A percentile compares a stretch with the other conserved stretches of the same genome.
phyloP scores from a whole-genome alignment of 2,888 invertebrate genomes.

The Panopea generosa region DNA sequence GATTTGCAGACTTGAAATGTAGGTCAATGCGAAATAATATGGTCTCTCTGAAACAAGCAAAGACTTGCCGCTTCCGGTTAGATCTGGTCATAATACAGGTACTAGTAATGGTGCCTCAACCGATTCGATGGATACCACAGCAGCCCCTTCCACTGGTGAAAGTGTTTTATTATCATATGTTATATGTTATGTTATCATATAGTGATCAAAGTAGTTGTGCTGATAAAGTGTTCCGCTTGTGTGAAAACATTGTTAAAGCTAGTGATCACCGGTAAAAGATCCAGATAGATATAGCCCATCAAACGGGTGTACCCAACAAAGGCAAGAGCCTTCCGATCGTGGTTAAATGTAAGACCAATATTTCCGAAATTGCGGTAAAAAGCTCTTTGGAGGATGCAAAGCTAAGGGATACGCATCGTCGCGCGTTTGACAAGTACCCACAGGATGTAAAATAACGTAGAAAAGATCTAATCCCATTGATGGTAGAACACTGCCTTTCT shows the following conservation, averaged over 20 bases:
- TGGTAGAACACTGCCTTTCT: conserved; percentile 12
- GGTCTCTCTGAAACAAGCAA: no score
- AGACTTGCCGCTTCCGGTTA: no score
- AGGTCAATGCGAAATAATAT: no score
- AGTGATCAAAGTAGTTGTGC: conserved; percentile 7
- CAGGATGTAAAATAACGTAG: conserved; percentile 3
- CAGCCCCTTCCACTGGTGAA: no score
- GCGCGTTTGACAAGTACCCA: no score
- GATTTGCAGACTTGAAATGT: no score
- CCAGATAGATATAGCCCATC: conserved; percentile 4
- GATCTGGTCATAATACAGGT: no score
- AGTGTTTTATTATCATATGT: no score
- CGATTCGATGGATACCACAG: no score
- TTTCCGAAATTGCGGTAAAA: conserved; percentile 4
- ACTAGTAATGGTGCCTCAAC: no score
- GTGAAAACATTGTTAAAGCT: neutral
- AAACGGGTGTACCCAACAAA: neutral
- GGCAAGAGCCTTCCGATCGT: conserved; percentile 8
- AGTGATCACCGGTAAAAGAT: neutral
- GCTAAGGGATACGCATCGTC: conserved; percentile 6
- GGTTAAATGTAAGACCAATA: conserved; percentile 12
- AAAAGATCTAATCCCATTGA: conserved; percentile 5
- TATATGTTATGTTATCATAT: no score
- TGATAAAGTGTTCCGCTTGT: conserved; percentile 8
- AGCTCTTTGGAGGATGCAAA: conserved; percentile 6